Percentiles rank a stretch among this genome's conserved stretches.
Evolutionary conservation across 2,888 invertebrate species (phyloP).

Genomic region (Stegana nigrithorax): DNA sequence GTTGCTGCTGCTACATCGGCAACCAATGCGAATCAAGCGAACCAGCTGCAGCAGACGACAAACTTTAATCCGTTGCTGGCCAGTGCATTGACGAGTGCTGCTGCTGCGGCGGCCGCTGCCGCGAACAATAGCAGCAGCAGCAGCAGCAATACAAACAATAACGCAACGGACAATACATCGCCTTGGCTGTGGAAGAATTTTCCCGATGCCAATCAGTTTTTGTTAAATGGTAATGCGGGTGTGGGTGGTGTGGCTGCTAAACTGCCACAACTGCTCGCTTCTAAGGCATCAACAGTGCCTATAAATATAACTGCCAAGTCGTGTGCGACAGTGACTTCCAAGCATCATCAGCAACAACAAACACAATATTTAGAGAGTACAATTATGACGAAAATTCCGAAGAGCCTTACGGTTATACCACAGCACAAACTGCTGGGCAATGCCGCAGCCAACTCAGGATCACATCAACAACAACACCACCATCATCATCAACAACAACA

Average conservation of each 20-base stretch:
- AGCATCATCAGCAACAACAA: conserved; percentile 50
- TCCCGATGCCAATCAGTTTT: conserved; percentile 60
- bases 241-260: neutral
- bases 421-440: conserved; percentile 69
- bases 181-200: conserved; percentile 65
- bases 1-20: neutral
- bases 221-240: conserved; percentile 56
- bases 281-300: conserved; percentile 22
- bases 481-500: neutral
- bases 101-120: conserved; percentile 28
- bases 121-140: conserved; percentile 28
- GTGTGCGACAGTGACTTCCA: conserved; percentile 25
- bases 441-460: neutral
- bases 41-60: conserved; percentile 31
- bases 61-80: conserved; percentile 46
- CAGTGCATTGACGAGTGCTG: conserved; percentile 39
- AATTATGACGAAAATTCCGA: conserved; percentile 82
- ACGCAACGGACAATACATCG: conserved; percentile 32
- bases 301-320: neutral
- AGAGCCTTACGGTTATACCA: conserved; percentile 83
- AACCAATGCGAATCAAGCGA: too few species aligned
- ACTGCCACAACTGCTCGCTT: conserved; percentile 36
- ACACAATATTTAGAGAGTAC: conserved; percentile 63
- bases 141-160: conserved; percentile 18
- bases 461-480: neutral